Percentiles rank a stretch among this genome's conserved stretches.
Evolutionary conservation across 2,113 vertebrate species (phyloP).

Genomic region (Pholis gunnellus): DNA sequence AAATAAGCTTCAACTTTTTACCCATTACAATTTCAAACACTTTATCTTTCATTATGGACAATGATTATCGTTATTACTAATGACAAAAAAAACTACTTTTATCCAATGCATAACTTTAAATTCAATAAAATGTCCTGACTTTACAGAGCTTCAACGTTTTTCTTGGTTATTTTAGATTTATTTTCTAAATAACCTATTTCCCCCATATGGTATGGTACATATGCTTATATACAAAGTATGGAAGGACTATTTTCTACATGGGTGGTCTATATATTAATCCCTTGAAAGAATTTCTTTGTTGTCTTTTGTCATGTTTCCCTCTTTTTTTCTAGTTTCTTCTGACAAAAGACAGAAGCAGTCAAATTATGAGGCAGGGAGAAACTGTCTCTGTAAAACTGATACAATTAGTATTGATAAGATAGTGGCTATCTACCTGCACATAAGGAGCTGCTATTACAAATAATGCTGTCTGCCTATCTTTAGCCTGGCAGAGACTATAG

Average conservation of each 20-base stretch:
- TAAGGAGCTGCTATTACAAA: constrained; percentile 71
- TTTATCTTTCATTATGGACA: constrained; percentile 27
- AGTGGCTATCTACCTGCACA: constrained; percentile 69
- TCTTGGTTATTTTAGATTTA: background rate
- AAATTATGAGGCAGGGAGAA: constrained; percentile 57
- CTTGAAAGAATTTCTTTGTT: background rate
- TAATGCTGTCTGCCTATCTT: constrained; percentile 62
- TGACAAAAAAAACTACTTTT: background rate
- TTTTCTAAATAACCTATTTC: background rate
- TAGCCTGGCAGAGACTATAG: constrained; percentile 61
- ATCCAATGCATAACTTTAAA: constrained; percentile 18
- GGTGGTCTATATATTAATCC: background rate
- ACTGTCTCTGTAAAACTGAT: constrained; percentile 68
- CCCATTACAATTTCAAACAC: constrained; percentile 30
- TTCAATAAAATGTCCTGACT: background rate
- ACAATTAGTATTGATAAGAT: constrained; percentile 82
- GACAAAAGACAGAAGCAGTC: constrained; percentile 29
- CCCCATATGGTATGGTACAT: background rate
- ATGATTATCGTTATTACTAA: constrained; percentile 29
- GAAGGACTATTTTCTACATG: background rate
- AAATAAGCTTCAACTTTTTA: constrained; percentile 55
- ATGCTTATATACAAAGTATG: background rate
- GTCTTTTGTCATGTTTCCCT: background rate
- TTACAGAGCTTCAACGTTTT: background rate
- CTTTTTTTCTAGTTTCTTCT: constrained; percentile 17